phyloP scores from a whole-genome alignment of 2,113 vertebrate genomes.

The Pyrgilauda ruficollis region DNA sequence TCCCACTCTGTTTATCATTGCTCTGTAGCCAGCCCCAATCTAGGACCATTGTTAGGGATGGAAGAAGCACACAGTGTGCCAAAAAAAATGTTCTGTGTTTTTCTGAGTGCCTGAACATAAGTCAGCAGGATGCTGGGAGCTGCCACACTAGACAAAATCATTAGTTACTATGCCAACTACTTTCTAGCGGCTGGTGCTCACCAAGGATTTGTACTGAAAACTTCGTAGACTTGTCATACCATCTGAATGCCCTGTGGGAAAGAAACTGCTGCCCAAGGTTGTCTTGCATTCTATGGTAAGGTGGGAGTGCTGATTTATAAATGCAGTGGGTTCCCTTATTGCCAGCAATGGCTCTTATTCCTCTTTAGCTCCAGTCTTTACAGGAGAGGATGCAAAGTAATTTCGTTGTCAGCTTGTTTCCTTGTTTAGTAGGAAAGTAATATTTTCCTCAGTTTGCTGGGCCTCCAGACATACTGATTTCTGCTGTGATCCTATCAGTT shows the following conservation, averaged over 20 bases:
- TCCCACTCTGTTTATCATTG: constrained; percentile 47
- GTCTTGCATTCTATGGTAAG: not conserved
- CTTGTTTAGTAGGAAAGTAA: not conserved
- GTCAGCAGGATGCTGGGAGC: constrained; percentile 46
- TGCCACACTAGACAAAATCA: not conserved
- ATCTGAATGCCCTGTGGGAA: not conserved
- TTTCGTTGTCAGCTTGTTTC: not conserved
- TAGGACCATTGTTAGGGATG: constrained; percentile 46
- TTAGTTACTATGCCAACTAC: constrained; percentile 19
- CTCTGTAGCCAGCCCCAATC: constrained; percentile 24
- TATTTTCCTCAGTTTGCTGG: not conserved
- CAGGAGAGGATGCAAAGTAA: not conserved
- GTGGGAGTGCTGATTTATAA: not conserved
- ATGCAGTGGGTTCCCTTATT: not conserved
- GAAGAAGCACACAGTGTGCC: constrained; percentile 16
- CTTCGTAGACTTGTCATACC: not conserved
- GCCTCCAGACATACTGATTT: not conserved
- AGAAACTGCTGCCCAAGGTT: not conserved
- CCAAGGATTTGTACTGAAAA: not conserved
- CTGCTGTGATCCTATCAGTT: not conserved
- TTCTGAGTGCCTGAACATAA: constrained; percentile 43
- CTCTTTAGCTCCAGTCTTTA: not conserved
- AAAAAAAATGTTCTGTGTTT: constrained; percentile 56
- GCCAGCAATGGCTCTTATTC: not conserved
- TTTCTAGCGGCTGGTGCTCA: constrained; percentile 28